Evolutionary conservation across 2,888 invertebrate genomes (phyloP), one percentile per base, ranked within the genome.

Genomic region (Aelia acuminata): DNA sequence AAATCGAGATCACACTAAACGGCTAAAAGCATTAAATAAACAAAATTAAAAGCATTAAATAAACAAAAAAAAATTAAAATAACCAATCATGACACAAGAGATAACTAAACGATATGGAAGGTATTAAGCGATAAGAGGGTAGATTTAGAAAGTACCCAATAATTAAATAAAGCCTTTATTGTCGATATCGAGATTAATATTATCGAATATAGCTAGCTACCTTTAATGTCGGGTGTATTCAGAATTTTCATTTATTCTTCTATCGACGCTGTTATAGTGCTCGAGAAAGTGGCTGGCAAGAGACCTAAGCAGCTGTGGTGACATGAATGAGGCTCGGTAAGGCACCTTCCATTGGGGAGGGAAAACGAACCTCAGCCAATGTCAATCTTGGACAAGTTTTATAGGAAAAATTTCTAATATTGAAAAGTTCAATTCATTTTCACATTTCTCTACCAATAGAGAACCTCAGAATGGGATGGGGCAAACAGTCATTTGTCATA

Each of bases 351-450:
- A 43, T n/a, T n/a, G n/a, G n/a, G 7, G 80, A n/a, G 80, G 80
- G 80, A n/a, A 80, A 80, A 20, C 80, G 13, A 43, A 43, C 80
- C 3, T 43, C 39, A 80, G 43, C 13, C 39, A 1, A 22, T 43
- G 80, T 22, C 80, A 10, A 43, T 43, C 39, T 5, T 22, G 70
- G 75, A 39, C 63, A 63, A 63, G 63, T 22, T n/a, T 80, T 43
- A 80, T 43, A 35, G 39, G 39, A 43, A 75, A 43, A 75, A 43
- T 80, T 43, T 80, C 80, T 43, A 43, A 80, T 43, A 80, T 80
- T 80, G 80, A 80, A 75, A 43, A 80, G 80, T 80, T 35, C 26
- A 20, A 75, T 75, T 22, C 43, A 43, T 43, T 80, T 80, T 80
- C 80, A 10, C 80, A n/a, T 80, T 80, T 4, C 31, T 63, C 63